Base-by-base conservation (phyloP, 2,888 invertebrate species). In the Heteromurus nitidus region DNA sequence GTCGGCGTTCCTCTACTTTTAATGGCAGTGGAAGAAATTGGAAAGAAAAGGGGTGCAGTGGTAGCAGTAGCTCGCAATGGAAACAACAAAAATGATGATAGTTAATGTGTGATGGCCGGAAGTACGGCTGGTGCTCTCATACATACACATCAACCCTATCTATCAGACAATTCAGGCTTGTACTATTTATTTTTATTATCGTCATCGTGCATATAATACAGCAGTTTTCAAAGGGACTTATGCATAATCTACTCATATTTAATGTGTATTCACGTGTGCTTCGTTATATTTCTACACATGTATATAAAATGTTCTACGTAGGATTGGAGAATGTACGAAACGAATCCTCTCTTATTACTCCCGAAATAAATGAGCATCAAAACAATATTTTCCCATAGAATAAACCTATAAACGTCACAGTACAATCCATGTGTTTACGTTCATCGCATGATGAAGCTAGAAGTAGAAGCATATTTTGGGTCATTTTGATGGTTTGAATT, bases 71-170 rank as follows among this genome's bases (percentile, higher is more conserved):
- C 70, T 70, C 36, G 73, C 24, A 47, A 69, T 76, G 60, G 68
- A 68, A 68, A 76, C 55, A 72, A 72, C 81, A 74, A 79, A 73
- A 82, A 79, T 82, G 76, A 79, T 82, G 76, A 74, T 72, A 82
- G 81, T 74, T 81, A 80, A 73, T 76, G 80, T 72, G 80, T 86
- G 85, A 86, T 86, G 85, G 85, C 87, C 87, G 87, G 87, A 87
- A 87, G 87, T 86, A 87, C 85, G 87, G 85, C 85, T 86, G 84
- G 83, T 86, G 85, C 86, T 84, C 83, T 82, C 85, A 85, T 85
- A 85, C 87, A 87, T 86, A 83, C 76, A 82, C 79, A 80, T 67
- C 75, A 80, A 76, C 53, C 77, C 70, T 65, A 60, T n/a, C n/a
- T 64, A 67, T 80, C 80, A 80, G 65, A 80, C 80, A 80, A 80